phyloP scores from a whole-genome alignment of 2,888 invertebrate species.

The Drosophila borborema region DNA sequence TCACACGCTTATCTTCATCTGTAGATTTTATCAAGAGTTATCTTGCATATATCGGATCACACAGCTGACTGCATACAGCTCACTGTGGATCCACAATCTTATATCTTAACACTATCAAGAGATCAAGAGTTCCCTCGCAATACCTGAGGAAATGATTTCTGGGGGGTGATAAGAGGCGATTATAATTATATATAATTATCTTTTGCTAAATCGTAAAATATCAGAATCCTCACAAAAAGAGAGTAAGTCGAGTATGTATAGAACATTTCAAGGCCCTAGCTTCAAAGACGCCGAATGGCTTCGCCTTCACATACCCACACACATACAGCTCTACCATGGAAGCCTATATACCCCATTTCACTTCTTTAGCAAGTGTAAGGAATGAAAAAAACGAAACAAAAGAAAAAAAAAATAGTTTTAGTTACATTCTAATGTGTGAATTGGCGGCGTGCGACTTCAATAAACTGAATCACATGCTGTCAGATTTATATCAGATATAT shows the following conservation, averaged over 20 bases:
- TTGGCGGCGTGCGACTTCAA: constrained; percentile 52
- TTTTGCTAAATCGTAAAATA: no score
- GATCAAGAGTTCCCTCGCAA: no score
- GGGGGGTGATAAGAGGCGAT: no score
- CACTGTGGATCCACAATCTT: no score
- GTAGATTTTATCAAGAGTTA: neutral
- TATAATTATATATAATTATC: no score
- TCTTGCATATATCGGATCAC: neutral
- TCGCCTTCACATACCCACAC: neutral
- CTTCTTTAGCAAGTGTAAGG: neutral
- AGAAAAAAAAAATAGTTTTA: neutral
- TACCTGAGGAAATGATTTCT: no score
- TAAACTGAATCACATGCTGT: constrained; percentile 53
- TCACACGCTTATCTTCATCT: neutral
- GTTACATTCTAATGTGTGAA: neutral
- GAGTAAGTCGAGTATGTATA: neutral
- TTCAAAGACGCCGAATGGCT: neutral
- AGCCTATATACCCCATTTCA: neutral
- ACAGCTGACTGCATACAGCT: neutral
- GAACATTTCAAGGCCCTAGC: neutral
- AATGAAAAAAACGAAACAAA: neutral
- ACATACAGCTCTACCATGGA: neutral
- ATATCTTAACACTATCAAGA: no score
- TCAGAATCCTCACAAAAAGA: no score
- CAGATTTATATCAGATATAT: constrained; percentile 40